These are phyloP conservation scores for Phallusia fumigata DNA, from an alignment of 23 tunicate genomes.

Conservation along the genomic window DNA sequence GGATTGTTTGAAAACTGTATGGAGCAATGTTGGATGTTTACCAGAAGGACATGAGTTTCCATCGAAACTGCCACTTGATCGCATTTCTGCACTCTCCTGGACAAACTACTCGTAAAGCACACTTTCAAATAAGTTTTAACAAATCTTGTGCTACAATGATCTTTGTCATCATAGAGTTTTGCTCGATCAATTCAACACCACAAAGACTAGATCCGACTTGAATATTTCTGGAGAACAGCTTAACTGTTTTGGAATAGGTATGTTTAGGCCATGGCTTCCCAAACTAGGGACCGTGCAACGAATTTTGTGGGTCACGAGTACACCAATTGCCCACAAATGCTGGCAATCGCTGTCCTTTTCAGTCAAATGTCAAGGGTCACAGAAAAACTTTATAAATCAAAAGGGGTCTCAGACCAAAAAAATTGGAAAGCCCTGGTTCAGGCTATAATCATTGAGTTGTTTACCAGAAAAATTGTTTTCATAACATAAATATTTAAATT, in stretches of 20 bases:
- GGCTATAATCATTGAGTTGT: too few species aligned
- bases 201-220: neutral
- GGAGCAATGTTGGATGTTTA: neutral
- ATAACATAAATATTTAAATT: too few species aligned
- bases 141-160: neutral
- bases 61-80: neutral
- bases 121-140: neutral
- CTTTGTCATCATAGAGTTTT: neutral
- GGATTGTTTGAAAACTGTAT: constrained; percentile 5
- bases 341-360: too few species aligned
- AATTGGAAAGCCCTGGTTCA: too few species aligned
- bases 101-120: neutral
- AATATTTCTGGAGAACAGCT: neutral
- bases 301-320: too few species aligned
- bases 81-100: neutral
- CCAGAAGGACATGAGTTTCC: neutral
- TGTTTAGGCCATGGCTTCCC: too few species aligned
- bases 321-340: too few species aligned
- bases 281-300: too few species aligned
- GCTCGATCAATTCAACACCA: constrained; percentile 23
- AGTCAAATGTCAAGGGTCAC: too few species aligned
- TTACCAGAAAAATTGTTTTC: too few species aligned
- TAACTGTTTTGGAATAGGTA: constrained; percentile 32
- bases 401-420: too few species aligned
- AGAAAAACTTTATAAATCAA: too few species aligned